A percentile compares a stretch with the other conserved stretches of the same genome.
Evolutionary conservation across 2,888 invertebrate genomes (phyloP).

Genomic region (Oscheius sp.): DNA sequence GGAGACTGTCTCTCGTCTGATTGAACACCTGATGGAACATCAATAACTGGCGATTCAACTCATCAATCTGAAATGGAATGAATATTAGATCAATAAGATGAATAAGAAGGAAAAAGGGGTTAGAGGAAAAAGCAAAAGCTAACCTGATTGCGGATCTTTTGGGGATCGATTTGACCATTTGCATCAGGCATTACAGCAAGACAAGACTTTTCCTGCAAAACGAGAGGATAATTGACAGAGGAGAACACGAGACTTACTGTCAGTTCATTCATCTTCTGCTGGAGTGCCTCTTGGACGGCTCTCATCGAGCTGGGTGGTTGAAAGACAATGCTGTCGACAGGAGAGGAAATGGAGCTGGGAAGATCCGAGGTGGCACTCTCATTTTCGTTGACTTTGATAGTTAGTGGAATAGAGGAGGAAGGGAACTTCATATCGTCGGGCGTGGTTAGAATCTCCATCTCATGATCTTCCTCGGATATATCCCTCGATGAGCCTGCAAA

Average conservation of each 20-base stretch:
- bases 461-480: conserved; percentile 32
- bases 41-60: conserved; percentile 37
- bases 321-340: conserved; percentile 51
- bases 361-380: conserved; percentile 49
- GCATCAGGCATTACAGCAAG: conserved; percentile 46
- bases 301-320: conserved; percentile 32
- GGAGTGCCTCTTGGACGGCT: conserved; percentile 35
- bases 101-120: not conserved
- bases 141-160: conserved; percentile 31
- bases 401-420: conserved; percentile 37
- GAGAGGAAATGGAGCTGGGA: conserved; percentile 52
- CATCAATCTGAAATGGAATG: conserved; percentile 31
- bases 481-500: conserved; percentile 5
- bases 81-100: not conserved
- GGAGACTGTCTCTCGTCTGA: conserved; percentile 39
- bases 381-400: conserved; percentile 43
- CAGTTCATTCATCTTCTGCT: conserved; percentile 48
- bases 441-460: conserved; percentile 51
- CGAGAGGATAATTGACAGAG: conserved; percentile 2
- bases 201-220: conserved; percentile 42
- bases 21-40: conserved; percentile 39
- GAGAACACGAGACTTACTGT: conserved; percentile 33
- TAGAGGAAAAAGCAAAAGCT: conserved; percentile 2
- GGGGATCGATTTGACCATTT: conserved; percentile 49
- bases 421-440: conserved; percentile 43